Conservation (phyloP, 1,140 invertebrate species). For the Dolichoris vasculosae region DNA sequence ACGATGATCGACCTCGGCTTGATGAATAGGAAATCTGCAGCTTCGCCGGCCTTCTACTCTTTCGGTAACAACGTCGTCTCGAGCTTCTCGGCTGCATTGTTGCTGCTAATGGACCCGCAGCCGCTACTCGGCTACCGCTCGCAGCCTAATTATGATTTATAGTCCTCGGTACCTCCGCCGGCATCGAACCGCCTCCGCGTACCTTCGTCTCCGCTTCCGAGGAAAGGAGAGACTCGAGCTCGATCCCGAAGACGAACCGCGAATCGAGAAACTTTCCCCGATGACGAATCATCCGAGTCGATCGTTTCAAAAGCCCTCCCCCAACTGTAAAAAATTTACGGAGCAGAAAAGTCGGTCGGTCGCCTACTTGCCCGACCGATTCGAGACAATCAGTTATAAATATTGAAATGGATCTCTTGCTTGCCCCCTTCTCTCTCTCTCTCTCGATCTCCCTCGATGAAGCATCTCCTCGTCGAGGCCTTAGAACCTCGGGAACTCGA, state of each 20-base stretch:
- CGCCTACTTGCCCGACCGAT: slow-evolving; percentile 56
- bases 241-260: too few relatives aligned
- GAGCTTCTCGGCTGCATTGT: slow-evolving; percentile 66
- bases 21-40: slow-evolving; percentile 48
- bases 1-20: slow-evolving; percentile 44
- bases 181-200: slow-evolving; percentile 56
- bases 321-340: too few relatives aligned
- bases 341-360: background rate
- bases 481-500: background rate
- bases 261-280: too few relatives aligned
- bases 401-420: slow-evolving; percentile 65
- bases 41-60: slow-evolving; percentile 55
- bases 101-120: slow-evolving; percentile 67
- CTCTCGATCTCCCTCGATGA: background rate
- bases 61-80: slow-evolving; percentile 63
- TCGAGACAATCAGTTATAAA: slow-evolving; percentile 72
- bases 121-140: slow-evolving; percentile 64
- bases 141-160: slow-evolving; percentile 71
- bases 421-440: slow-evolving; percentile 38
- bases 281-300: too few relatives aligned
- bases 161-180: slow-evolving; percentile 60
- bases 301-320: too few relatives aligned
- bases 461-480: too few relatives aligned
- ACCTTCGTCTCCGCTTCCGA: too few relatives aligned
- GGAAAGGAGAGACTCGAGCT: too few relatives aligned